Base-by-base conservation (phyloP, 1,140 invertebrate genomes). In the Cherax quadricarinatus region DNA sequence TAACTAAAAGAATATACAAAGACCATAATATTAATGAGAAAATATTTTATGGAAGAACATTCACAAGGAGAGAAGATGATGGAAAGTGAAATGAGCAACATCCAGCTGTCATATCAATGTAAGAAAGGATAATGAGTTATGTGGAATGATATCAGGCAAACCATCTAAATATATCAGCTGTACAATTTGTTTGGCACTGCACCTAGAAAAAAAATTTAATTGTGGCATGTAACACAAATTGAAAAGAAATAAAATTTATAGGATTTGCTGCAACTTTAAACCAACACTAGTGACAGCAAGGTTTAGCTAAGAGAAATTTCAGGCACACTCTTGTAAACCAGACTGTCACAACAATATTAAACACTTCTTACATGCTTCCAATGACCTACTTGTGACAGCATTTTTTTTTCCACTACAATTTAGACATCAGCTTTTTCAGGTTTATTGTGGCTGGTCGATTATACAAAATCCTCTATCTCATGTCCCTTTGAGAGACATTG, bases 131-230 rank as follows among this genome's bases (percentile, higher is more conserved):
- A 82, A 14, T 78, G 80, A 82, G 79, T 62, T 62, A 91, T 80
- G 78, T 91, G 90, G 90, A 91, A 91, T 91, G 90, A 91, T 86
- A 86, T 87, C 78, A 86, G 90, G 85, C 90, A 91, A 91, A 91
- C 90, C 84, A 86, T 86, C 87, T 87, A 87, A 24, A 73, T 87
- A 73, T 30, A 87, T 87, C 85, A 87, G 66, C 85, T 81, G 75
- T 80, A 91, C 51, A 91, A 80, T 91, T 91, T 81, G 66, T 78
- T 91, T 66, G 57, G 89, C 89, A 91, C 89, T 91, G 90, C 84
- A 86, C 57, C 70, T 60, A 88, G 53, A 86, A 81, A 91, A 7
- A 79, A 70, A 80, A 62, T n/a, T 73, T 30, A 30, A 82, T 51
- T 89, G 60, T 75, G 79, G 78, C 41, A 82, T 86, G 57, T 82